Conservation (phyloP, 2,113 vertebrate species). For the Oryzias curvinotus region DNA sequence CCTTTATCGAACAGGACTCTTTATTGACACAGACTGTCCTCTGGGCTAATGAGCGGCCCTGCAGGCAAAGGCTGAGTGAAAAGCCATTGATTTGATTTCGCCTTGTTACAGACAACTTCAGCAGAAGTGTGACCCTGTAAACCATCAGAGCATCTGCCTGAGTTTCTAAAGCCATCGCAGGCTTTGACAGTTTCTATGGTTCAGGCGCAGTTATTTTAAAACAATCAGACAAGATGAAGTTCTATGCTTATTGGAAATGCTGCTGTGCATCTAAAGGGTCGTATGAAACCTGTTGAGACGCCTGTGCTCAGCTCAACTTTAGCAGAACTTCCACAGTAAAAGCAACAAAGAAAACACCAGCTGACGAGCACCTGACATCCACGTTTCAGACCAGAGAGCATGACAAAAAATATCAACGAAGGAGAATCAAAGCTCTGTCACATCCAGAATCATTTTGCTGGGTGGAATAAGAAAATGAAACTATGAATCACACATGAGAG, state of each 20-base stretch:
- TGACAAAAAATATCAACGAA: slow-evolving; percentile 7
- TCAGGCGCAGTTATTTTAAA: background rate
- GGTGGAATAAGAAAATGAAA: slow-evolving; percentile 36
- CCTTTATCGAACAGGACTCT: slow-evolving; percentile 31
- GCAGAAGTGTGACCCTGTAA: background rate
- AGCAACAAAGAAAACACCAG: background rate
- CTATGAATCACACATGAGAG: slow-evolving; percentile 69
- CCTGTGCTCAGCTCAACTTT: too few species aligned
- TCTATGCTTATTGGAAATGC: background rate
- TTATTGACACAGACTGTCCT: slow-evolving; percentile 24
- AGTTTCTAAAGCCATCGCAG: background rate
- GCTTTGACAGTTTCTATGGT: background rate
- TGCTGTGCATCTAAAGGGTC: background rate
- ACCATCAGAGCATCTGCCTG: background rate
- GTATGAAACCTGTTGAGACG: too few species aligned
- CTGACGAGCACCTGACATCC: background rate
- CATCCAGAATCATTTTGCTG: slow-evolving; percentile 12
- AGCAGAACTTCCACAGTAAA: too few species aligned
- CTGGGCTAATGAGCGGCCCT: slow-evolving; percentile 24
- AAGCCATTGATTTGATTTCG: slow-evolving; percentile 56
- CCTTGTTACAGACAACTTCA: slow-evolving; percentile 7
- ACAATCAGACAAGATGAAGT: background rate
- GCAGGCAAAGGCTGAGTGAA: slow-evolving; percentile 51
- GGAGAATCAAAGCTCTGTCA: slow-evolving; percentile 4
- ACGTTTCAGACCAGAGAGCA: slow-evolving; percentile 13